These are phyloP conservation scores for Cepaea hortensis DNA, from an alignment of 2,888 invertebrate genomes.

Conservation along the genomic window DNA sequence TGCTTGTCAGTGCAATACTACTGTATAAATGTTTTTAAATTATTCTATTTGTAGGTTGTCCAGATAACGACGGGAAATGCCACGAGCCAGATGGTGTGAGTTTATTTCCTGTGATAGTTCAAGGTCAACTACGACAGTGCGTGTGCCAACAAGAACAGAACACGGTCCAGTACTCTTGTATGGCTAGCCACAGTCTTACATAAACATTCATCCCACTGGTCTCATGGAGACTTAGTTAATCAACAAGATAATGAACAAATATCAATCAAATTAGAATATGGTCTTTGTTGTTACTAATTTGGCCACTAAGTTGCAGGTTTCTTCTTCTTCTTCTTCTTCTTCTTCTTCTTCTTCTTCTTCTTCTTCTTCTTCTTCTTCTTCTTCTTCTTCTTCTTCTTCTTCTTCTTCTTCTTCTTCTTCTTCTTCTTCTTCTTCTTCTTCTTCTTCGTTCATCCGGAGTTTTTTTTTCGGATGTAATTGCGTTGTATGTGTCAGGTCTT, in stretches of 20 bases:
- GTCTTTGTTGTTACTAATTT: too few species aligned
- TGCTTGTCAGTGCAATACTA: too few species aligned
- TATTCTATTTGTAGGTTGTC: neutral
- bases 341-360: neutral
- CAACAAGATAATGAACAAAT: neutral
- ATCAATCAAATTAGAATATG: too few species aligned
- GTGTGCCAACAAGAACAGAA: neutral
- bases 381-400: neutral
- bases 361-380: neutral
- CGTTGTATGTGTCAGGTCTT: too few species aligned
- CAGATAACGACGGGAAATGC: neutral
- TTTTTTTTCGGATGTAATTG: too few species aligned
- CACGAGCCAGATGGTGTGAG: neutral
- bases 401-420: neutral
- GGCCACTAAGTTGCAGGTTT: too few species aligned
- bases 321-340: neutral
- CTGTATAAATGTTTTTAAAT: neutral
- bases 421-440: neutral
- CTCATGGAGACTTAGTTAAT: too few species aligned
- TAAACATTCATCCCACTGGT: neutral
- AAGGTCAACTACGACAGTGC: neutral
- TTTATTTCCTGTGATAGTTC: neutral
- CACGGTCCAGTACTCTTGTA: neutral
- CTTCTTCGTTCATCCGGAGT: too few species aligned
- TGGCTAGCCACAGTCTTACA: neutral